Base-by-base conservation (phyloP, 2,113 vertebrate species). In the Myiagra hebetior region DNA sequence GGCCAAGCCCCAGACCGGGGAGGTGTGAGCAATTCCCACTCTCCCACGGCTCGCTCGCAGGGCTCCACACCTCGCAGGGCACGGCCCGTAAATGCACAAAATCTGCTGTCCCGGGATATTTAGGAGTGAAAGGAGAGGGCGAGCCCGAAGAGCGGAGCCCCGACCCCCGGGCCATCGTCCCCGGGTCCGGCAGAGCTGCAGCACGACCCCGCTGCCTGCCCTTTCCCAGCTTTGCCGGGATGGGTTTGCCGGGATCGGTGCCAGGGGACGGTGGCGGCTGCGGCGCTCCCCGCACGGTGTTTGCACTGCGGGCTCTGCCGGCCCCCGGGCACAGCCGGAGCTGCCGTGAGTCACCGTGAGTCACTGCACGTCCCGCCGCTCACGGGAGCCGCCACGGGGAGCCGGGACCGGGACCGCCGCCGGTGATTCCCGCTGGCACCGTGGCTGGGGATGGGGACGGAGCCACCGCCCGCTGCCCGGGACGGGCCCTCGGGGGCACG, bases 11-110 rank as follows among this genome's bases (percentile, higher is more conserved):
- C 91, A 83, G 70, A 41, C 75, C 41, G 11, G 69, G 81, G 87
- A 91, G 70, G 69, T 89, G 93, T 72, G 82, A 93, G 70, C 87
- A 69, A 60, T 94, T 91, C 89, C 89, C 62, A 77, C 35, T 87
- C 89, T 96, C 93, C 84, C 89, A 93, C 62, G 63, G 70, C 78
- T 76, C 22, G 0, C 49, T 47, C 5, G 11, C 81, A 49, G 63
- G 28, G n/a, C 57, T 82, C 39, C 2, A 17, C 91, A 79, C 62
- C 56, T 64, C 15, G 4, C 81, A n/a, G 62, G 28, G 19, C 21
- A n/a, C 3, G 1, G n/a, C 56, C 82, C 7, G 0, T 11, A 56
- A 55, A 83, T 5, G 55, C 80, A 80, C 73, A 14, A 60, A 67
- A 63, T 31, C 60, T 3, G 8, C 65, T 68, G 18, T n/a, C 35